These are phyloP conservation scores for Gryllus longicercus DNA, from an alignment of 2,888 invertebrate genomes.

Conservation along the genomic window DNA sequence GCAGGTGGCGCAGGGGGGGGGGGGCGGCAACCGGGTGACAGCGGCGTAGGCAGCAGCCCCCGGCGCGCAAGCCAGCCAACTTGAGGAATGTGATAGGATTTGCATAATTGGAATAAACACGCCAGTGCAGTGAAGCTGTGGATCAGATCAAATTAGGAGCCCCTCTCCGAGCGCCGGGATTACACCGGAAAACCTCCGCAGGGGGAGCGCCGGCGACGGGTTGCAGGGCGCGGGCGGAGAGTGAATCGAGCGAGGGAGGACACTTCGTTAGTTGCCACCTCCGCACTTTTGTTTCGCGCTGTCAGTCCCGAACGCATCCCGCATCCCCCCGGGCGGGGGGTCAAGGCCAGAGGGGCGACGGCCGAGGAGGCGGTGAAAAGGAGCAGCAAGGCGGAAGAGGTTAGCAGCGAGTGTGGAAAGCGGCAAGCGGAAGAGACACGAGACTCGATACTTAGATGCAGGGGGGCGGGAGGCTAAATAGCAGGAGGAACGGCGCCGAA, in stretches of 20 bases:
- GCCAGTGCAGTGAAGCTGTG: slow-evolving; percentile 44
- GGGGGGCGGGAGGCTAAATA: too few species aligned
- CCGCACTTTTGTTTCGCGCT: slow-evolving; percentile 9
- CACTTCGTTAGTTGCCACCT: slow-evolving; percentile 4
- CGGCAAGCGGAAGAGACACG: too few species aligned
- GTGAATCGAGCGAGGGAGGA: background rate
- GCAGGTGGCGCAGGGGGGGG: background rate
- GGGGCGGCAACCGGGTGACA: background rate
- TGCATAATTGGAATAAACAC: slow-evolving; percentile 44
- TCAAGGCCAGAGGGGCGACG: too few species aligned
- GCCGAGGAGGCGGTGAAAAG: too few species aligned
- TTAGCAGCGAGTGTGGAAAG: too few species aligned
- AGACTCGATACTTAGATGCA: too few species aligned
- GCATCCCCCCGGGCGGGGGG: too few species aligned
- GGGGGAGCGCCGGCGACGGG: background rate
- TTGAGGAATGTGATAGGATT: slow-evolving; percentile 35
- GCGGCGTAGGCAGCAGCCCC: slow-evolving; percentile 27
- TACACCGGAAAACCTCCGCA: slow-evolving; percentile 12
- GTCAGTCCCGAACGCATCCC: background rate
- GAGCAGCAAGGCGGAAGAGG: too few species aligned
- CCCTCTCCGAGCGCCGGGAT: slow-evolving; percentile 33
- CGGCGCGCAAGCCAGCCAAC: slow-evolving; percentile 33
- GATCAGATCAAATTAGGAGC: slow-evolving; percentile 46
- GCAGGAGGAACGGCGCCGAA: too few species aligned
- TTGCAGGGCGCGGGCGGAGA: background rate